phyloP scores from a whole-genome alignment of 1,140 invertebrate species.

The Drosophila nasuta region DNA sequence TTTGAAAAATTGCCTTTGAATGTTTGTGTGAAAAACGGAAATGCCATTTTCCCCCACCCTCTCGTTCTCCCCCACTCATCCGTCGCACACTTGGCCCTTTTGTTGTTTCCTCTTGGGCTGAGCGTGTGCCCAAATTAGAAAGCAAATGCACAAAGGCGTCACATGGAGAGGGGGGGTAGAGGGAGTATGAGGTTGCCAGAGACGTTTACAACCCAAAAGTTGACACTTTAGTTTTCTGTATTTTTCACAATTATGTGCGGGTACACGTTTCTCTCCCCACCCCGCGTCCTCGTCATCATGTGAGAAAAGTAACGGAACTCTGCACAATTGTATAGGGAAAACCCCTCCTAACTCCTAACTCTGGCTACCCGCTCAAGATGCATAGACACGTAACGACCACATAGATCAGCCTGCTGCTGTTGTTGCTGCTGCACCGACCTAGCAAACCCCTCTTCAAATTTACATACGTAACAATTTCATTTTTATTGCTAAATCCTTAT shows the following conservation, averaged over 20 bases:
- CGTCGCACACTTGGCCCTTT: conserved; percentile 41
- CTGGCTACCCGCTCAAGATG: conserved; percentile 67
- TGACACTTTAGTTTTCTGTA: conserved; percentile 71
- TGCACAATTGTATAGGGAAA: conserved; percentile 6
- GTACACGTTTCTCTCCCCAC: conserved; percentile 62
- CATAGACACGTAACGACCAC: conserved; percentile 63
- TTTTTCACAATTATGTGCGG: conserved; percentile 67
- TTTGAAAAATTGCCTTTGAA: conserved; percentile 79
- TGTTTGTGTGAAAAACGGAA: conserved; percentile 80
- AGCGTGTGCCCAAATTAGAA: conserved; percentile 81
- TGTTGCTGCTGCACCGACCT: conserved; percentile 18
- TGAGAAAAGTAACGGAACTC: conserved; percentile 60
- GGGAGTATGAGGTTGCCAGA: conserved; percentile 23
- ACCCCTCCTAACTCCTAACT: neutral
- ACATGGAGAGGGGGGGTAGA: conserved; percentile 4
- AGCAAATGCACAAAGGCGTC: conserved; percentile 59
- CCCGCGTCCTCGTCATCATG: conserved; percentile 2
- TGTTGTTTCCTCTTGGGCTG: conserved; percentile 58
- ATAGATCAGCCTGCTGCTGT: conserved; percentile 8
- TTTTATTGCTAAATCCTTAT: conserved; percentile 78
- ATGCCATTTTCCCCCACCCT: conserved; percentile 48
- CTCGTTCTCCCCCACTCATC: conserved; percentile 2
- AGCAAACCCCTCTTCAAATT: conserved; percentile 42
- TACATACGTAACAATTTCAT: conserved; percentile 58
- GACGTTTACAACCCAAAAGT: conserved; percentile 61